Conservation (phyloP, 2,113 vertebrate species). For the Gopherus flavomarginatus region DNA sequence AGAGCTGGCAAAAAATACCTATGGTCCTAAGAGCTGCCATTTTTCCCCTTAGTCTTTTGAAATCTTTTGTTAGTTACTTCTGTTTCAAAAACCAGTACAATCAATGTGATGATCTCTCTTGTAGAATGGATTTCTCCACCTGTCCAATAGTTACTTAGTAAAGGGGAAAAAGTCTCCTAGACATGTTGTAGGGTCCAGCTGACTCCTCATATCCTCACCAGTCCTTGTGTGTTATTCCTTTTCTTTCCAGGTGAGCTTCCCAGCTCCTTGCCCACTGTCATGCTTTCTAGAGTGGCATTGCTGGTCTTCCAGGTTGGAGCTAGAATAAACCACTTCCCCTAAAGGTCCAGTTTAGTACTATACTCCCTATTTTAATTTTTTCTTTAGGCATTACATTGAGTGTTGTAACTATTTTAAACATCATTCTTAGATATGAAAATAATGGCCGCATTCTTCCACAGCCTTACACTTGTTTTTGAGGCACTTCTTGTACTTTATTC, state of each 20-base stretch:
- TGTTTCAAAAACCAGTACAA: neutral
- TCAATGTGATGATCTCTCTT: neutral
- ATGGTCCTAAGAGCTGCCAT: neutral
- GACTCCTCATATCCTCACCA: neutral
- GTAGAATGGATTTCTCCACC: neutral
- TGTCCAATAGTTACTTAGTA: neutral
- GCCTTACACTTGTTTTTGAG: neutral
- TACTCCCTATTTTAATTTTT: neutral
- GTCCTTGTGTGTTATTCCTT: fast-evolving
- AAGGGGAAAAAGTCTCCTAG: neutral
- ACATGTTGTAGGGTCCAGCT: neutral
- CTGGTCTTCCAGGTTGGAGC: neutral
- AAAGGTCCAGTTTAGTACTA: neutral
- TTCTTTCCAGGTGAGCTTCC: fast-evolving
- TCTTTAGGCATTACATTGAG: neutral
- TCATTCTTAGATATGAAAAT: neutral
- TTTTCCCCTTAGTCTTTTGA: neutral
- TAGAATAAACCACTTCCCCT: slow-evolving; percentile 40
- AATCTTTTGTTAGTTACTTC: neutral
- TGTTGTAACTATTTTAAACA: neutral
- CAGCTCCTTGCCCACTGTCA: neutral
- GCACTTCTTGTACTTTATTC: neutral
- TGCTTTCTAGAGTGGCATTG: neutral
- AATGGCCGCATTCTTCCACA: fast-evolving
- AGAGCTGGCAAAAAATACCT: neutral